phyloP scores from a whole-genome alignment of 2,797 vertebrate genomes.

The Arnoldichthys spilopterus region DNA sequence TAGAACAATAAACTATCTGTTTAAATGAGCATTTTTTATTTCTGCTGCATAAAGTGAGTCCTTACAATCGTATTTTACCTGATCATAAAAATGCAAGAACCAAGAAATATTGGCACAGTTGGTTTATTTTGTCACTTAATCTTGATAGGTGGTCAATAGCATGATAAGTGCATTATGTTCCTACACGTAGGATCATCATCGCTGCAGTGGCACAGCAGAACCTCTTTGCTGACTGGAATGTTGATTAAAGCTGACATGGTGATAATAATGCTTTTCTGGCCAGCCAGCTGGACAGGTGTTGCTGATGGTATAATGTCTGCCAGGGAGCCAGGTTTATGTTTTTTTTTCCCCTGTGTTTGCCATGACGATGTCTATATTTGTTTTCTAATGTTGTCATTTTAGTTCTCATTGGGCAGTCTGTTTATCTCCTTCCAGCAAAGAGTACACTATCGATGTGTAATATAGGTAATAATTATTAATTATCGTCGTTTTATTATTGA shows the following conservation, averaged over 20 bases:
- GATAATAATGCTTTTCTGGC: conserved; percentile 52
- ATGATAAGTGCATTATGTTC: conserved; percentile 37
- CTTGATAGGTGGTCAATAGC: conserved; percentile 22
- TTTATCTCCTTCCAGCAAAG: background rate
- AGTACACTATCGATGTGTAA: too few species aligned
- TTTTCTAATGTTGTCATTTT: conserved; percentile 10
- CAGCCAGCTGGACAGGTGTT: conserved; percentile 55
- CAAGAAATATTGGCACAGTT: background rate
- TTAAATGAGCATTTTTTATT: background rate
- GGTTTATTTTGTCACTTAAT: conserved; percentile 8
- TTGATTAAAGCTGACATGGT: conserved; percentile 63
- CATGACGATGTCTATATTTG: conserved; percentile 9
- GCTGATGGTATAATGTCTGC: conserved; percentile 49
- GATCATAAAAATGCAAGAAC: background rate
- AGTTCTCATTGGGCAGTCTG: background rate
- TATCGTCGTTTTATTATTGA: too few species aligned
- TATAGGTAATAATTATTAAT: too few species aligned
- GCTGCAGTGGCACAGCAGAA: conserved; percentile 32
- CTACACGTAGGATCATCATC: conserved; percentile 27
- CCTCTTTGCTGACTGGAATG: conserved; percentile 55
- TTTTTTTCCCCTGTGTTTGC: background rate
- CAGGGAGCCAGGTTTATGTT: conserved; percentile 24
- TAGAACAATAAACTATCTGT: background rate
- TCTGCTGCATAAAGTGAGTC: background rate
- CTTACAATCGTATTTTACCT: background rate